Base-by-base conservation (phyloP, 2,113 vertebrate genomes). In the Pogonocichla stellata region DNA sequence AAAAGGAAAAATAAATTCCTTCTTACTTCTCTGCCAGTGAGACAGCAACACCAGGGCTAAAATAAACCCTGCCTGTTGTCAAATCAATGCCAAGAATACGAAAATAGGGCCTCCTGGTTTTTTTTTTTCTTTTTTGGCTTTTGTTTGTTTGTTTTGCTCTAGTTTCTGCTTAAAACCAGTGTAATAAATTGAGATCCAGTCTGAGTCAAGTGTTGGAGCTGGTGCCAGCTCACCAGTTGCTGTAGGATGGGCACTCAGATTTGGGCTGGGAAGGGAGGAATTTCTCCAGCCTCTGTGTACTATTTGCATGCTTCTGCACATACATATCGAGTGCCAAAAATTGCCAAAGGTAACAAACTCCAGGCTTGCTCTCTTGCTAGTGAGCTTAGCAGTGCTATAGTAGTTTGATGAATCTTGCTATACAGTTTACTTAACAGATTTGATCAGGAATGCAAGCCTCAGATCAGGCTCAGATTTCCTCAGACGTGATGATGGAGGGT, bases 1-100 rank as follows among this genome's bases (percentile, higher is more conserved):
- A 89, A 80, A 62, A 31, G 51, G 90, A 90, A 96, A 96, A 93
- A 71, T 88, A 85, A 79, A 43, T 84, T 90, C 48, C 57, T 95
- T 73, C 78, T 91, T 89, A 29, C 54, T 70, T 86, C 82, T 79
- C 75, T 86, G 34, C 62, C 72, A 64, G 58, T 38, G 71, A 92
- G 70, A 45, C 24, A 81, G 74, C 36, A 79, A 38, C 34, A 71
- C 20, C 13, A 73, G 33, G 2, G 17, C 64, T 92, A 51, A 50
- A 93, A 81, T 77, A 56, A 47, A 4, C 26, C 38, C 73, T 83
- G 72, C 43, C 19, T 88, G 43, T 66, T 92, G 86, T 57, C 75
- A 93, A 43, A 80, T 85, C 71, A 72, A 66, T 73, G 56, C n/a
- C 56, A 87, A 82, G 34, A 66, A 86, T 36, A 14, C 58, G 77